A percentile compares a stretch with the other conserved stretches of the same genome.
phyloP scores from a whole-genome alignment of 1,140 invertebrate species.

The Atopsyche davidsoni region DNA sequence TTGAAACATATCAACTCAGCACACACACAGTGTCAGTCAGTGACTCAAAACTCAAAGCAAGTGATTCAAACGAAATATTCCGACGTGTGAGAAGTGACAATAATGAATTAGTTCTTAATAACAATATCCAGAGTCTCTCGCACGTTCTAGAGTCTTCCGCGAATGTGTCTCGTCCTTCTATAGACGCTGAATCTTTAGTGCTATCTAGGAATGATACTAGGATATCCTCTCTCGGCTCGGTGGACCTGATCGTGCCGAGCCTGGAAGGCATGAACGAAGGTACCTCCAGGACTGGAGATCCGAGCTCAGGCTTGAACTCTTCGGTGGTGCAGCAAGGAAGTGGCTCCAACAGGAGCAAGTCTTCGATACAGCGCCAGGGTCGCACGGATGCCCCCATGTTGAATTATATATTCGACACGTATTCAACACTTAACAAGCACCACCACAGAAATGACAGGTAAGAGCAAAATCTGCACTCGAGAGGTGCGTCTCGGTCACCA shows the following conservation, averaged over 20 bases:
- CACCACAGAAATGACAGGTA: constrained; percentile 56
- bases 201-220: constrained; percentile 15
- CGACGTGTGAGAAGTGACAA: too few relatives aligned
- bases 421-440: constrained; percentile 60
- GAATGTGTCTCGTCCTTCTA: too few relatives aligned
- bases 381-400: constrained; percentile 63
- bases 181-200: too few relatives aligned
- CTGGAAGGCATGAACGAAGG: constrained; percentile 4
- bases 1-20: too few relatives aligned
- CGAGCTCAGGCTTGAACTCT: constrained; percentile 5
- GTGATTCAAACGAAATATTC: too few relatives aligned
- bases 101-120: too few relatives aligned
- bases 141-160: too few relatives aligned
- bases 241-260: constrained; percentile 21
- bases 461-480: too few relatives aligned
- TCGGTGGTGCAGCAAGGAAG: not conserved
- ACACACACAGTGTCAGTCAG: too few relatives aligned
- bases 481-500: too few relatives aligned
- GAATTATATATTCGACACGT: constrained; percentile 65
- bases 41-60: too few relatives aligned
- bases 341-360: not conserved
- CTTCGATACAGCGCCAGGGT: constrained; percentile 34
- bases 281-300: not conserved
- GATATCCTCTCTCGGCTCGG: constrained; percentile 25
- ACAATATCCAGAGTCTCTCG: too few relatives aligned